Base-by-base conservation (phyloP, 1,140 invertebrate species). In the Drosophila saltans region DNA sequence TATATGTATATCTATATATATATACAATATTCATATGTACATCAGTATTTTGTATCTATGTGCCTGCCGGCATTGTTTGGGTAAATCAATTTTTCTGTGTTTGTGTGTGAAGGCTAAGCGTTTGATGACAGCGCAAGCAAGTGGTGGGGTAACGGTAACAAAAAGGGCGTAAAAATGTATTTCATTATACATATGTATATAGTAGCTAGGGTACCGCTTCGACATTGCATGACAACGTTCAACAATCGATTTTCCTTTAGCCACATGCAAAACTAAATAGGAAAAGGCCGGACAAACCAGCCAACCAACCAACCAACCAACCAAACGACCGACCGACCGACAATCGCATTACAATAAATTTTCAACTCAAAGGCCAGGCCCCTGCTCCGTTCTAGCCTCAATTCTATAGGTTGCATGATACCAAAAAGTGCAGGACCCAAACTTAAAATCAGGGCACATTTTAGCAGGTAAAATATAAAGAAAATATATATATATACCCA, bases 271-370 rank as follows among this genome's bases (percentile, higher is more conserved):
- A 72, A 72, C 72, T 52, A 52, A 52, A 52, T 52, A 26, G 45
- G 45, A 52, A 52, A 52, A 52, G 26, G 45, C 45, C 21, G 45
- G 45, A 52, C 72, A n/a, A 62, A 69, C 72, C 9, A 48, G 56
- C 3, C 41, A 69, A 69, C 66, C 9, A 48, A 67, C 67, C 43
- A 62, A 33, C 73, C 26, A 30, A 65, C 60, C 72, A 40, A 72
- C 69, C 72, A 67, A 67, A 60, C 43, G 57, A 33, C 73, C 26
- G 33, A 65, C 60, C 72, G 43, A 72, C 69, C 72, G 63, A 72
- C 83, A 88, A 88, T 88, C 68, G 83, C 83, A 86, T 88, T 86
- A 86, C 80, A 89, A 86, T 86, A 86, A 83, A 86, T 88, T 86
- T 75, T 63, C 70, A 78, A 71, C 68, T 69, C 61, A 78, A 78